Evolutionary conservation across 92 coral and sea anemone species (phyloP), one percentile per base, ranked within the genome.

Genomic region (Metridium senile): DNA sequence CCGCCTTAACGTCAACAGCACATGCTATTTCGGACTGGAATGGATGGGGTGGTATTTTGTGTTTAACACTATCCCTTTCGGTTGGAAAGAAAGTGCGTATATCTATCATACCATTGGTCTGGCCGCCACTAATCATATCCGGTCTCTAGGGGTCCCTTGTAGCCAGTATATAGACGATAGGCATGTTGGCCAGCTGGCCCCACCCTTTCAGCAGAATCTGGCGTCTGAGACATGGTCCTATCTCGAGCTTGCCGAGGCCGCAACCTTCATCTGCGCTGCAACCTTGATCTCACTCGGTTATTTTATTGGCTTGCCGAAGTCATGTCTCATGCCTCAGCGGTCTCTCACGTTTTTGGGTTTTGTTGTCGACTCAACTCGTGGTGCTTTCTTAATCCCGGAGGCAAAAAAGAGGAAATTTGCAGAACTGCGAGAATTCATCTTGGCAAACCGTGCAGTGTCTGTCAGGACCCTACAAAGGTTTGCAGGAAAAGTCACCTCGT

Each of bases 21-120:
- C 25, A 23, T 77, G 78, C 19, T 69, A 77, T 62, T 75, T 84
- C 39, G 88, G 85, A 20, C 43, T 84, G 11, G 25, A 54, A n/a
- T 78, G 88, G 85, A 66, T 77, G 0, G 88, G 79, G 11, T 76
- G n/a, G 74, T 17, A 13, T 68, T 68, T 33, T 67, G 25, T 23
- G 8, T 68, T 46, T 9, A 21, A 53, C n/a, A 23, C 85, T 13
- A 26, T 84, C 45, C 88, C 88, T 23, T 84, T 84, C 23, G 84
- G 84, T n/a, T 84, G 74, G 85, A 84, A 84, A 27, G 84, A 78
- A 13, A 70, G 80, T 58, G 80, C 81, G 7, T 85, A 65, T 26
- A 28, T 79, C 0, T 85, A 79, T 69, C 89, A 85, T n/a, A 18
- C 85, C 6, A 69, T 70, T 13, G 87, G 74, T 26, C 0, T 67